Evolutionary conservation across 2,888 invertebrate species (phyloP).

Genomic region (Apomyelois bistriatella): DNA sequence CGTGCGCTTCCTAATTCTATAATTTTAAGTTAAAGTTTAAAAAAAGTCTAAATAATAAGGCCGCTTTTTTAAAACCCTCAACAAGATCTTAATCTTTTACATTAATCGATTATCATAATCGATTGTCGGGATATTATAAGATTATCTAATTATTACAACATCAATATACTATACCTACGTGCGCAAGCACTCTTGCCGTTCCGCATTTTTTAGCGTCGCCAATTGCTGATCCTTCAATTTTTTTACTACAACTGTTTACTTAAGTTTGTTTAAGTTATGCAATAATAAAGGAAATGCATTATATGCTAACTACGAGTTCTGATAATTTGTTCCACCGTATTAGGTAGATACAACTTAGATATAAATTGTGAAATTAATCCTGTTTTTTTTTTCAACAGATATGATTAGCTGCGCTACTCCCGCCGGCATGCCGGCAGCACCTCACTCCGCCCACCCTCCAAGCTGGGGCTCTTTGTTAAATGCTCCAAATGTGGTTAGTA

Average conservation of each 20-base stretch:
- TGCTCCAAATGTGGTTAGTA: slow-evolving; percentile 60
- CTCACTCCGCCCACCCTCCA: slow-evolving; percentile 51
- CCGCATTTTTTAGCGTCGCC: slow-evolving; percentile 35
- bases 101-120: slow-evolving; percentile 20
- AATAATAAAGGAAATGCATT: slow-evolving; percentile 18
- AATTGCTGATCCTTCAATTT: slow-evolving; percentile 25
- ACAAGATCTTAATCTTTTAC: no score
- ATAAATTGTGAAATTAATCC: no score
- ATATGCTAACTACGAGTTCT: slow-evolving; percentile 7
- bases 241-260: slow-evolving; percentile 25
- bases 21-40: no score
- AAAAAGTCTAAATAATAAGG: no score
- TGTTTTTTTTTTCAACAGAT: slow-evolving; percentile 36
- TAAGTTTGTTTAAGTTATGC: slow-evolving; percentile 21
- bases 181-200: slow-evolving; percentile 27
- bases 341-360: background rate
- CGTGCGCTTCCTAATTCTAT: no score
- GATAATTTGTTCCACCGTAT: background rate
- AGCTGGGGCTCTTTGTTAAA: slow-evolving; percentile 57
- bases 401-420: slow-evolving; percentile 72
- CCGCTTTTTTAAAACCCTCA: no score
- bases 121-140: slow-evolving; percentile 28
- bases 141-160: slow-evolving; percentile 30
- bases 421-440: slow-evolving; percentile 69
- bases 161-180: slow-evolving; percentile 13